Evolutionary conservation across 2,888 invertebrate genomes (phyloP).

Genomic region (Odontocerum albicorne): DNA sequence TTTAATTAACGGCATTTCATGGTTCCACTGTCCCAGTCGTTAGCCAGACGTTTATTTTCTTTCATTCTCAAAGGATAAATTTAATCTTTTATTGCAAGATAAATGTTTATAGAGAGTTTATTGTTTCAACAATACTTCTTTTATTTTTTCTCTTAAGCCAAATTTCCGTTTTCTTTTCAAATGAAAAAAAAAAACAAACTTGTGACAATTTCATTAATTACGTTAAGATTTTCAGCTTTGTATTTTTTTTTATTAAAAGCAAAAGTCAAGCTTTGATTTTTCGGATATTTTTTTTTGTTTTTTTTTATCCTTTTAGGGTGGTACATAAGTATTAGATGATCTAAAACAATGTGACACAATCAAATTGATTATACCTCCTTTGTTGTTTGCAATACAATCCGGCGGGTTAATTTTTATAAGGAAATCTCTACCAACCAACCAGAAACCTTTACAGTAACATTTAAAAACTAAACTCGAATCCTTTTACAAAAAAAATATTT

Average conservation of each 20-base stretch:
- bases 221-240: background rate
- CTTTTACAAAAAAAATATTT: too few relatives aligned
- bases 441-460: too few relatives aligned
- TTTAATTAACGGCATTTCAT: conserved; percentile 29
- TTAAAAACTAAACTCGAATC: too few relatives aligned
- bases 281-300: too few relatives aligned
- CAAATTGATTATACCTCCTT: too few relatives aligned
- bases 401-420: too few relatives aligned
- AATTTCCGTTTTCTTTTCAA: background rate
- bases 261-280: too few relatives aligned
- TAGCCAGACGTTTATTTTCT: conserved; percentile 16
- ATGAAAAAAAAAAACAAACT: background rate
- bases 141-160: background rate
- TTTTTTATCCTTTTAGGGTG: too few relatives aligned
- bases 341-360: too few relatives aligned
- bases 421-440: too few relatives aligned
- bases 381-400: too few relatives aligned
- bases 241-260: background rate
- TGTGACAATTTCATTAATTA: background rate
- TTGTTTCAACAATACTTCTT: conserved; percentile 2
- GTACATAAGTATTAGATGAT: too few relatives aligned
- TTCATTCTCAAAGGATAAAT: background rate
- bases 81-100: conserved; percentile 16
- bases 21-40: conserved; percentile 17
- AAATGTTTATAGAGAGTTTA: background rate